Evolutionary conservation across 2,888 invertebrate genomes (phyloP), one percentile per base, ranked within the genome.

Genomic region (Drosophila rubida): DNA sequence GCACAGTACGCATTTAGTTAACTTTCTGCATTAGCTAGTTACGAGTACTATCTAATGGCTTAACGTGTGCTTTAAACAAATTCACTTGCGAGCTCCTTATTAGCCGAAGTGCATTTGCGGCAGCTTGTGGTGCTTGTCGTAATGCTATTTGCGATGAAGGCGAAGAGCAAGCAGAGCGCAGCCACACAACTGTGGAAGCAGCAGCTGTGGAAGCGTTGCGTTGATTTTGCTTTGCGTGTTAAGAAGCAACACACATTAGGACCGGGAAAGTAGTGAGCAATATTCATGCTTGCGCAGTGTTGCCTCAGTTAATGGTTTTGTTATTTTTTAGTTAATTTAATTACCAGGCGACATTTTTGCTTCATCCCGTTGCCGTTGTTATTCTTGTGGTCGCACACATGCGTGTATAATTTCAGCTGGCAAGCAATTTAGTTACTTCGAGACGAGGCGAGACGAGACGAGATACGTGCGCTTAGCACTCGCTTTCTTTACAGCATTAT

Each of bases 311-410:
- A 64, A 61, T 60, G 58, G 50, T 68, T 67, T 75, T 49, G 72
- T 77, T 62, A 60, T 35, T 37, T 37, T 14, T 39, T 16, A 64
- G 67, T 66, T 78, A 69, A 81, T 70, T 58, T 81, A 78, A 78
- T 80, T 78, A 76, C 69, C 65, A 41, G 23, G 55, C 58, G 65
- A 66, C 69, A 75, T 75, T 71, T 58, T 49, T 63, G 37, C 22
- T 64, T 71, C 54, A 23, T 23, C 8, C 5, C 27, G n/a, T n/a
- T n/a, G n/a, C n/a, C 25, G 9, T 37, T 44, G 19, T 54, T 61
- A 30, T 39, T 68, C 39, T 54, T 69, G 39, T 46, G 42, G 67
- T 44, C 70, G 48, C 69, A 79, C 73, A 71, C 67, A 72, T 67
- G 55, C 57, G 67, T 70, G 32, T 61, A 61, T 72, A 72, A 53